Conservation (phyloP, 2,113 vertebrate species). For the Callaeas wilsoni region DNA sequence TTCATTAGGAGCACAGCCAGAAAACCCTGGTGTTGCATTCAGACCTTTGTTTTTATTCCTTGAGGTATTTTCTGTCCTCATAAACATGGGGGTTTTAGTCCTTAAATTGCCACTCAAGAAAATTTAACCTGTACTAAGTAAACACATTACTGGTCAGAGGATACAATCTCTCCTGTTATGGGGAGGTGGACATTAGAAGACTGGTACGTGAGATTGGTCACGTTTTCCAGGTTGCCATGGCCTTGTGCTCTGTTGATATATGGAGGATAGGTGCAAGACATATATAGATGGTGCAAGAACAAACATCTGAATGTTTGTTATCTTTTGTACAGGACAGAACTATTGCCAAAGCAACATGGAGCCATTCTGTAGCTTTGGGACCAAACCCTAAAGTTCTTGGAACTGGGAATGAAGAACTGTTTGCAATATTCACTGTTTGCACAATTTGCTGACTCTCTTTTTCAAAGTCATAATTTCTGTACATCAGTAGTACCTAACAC, state of each 20-base stretch:
- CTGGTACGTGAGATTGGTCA: slow-evolving; percentile 23
- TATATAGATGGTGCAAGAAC: background rate
- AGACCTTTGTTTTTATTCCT: slow-evolving; percentile 14
- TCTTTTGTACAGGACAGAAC: background rate
- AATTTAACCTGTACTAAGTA: slow-evolving; percentile 34
- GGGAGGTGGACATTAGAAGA: background rate
- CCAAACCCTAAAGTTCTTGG: background rate
- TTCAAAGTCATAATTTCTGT: background rate
- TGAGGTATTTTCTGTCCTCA: background rate
- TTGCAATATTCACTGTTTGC: background rate
- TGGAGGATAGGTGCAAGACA: background rate
- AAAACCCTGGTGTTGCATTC: background rate
- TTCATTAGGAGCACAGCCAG: background rate
- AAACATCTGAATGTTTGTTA: slow-evolving; percentile 25
- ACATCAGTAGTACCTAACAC: background rate
- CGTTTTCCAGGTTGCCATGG: background rate
- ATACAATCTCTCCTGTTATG: slow-evolving; percentile 5
- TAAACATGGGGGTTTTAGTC: background rate
- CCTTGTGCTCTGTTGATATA: slow-evolving; percentile 7
- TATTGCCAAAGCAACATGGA: background rate
- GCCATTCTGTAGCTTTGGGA: background rate
- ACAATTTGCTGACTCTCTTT: background rate
- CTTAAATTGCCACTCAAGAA: slow-evolving; percentile 26
- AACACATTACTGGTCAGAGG: background rate
- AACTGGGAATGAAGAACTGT: background rate